phyloP scores from a whole-genome alignment of 2,888 invertebrate genomes.

The Ganaspis brasiliensis region DNA sequence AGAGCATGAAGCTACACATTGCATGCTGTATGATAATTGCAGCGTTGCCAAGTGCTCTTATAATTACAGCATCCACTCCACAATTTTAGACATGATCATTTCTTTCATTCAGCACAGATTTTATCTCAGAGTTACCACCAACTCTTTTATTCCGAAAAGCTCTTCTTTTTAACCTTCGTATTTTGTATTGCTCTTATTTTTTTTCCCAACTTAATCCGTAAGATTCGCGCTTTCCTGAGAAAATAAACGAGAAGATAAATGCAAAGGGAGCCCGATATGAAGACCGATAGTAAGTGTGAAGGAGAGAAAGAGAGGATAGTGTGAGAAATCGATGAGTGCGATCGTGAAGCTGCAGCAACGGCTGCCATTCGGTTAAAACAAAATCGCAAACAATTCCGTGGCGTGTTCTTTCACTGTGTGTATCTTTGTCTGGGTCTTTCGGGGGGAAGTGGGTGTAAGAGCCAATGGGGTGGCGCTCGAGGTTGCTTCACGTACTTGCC shows the following conservation, averaged over 20 bases:
- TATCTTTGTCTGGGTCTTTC: conserved; percentile 56
- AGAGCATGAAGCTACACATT: conserved; percentile 50
- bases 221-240: conserved; percentile 7
- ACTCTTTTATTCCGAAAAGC: conserved; percentile 3
- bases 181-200: neutral
- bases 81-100: neutral
- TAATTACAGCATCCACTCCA: conserved; percentile 21
- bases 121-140: neutral
- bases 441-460: conserved; percentile 73
- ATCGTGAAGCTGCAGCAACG: conserved; percentile 71
- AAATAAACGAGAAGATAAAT: conserved; percentile 54
- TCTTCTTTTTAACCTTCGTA: neutral
- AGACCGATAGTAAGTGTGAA: conserved; percentile 53
- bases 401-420: conserved; percentile 69
- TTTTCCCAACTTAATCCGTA: neutral
- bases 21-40: conserved; percentile 19
- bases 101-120: conserved; percentile 6
- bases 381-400: conserved; percentile 78
- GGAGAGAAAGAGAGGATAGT: conserved; percentile 61
- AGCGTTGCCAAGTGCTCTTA: conserved; percentile 29
- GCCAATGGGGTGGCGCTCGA: conserved; percentile 58
- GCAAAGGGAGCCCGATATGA: conserved; percentile 58
- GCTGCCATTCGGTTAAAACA: conserved; percentile 71
- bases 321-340: conserved; percentile 79
- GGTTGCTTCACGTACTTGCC: too few species aligned